A percentile compares a stretch with the other conserved stretches of the same genome.
Conservation (phyloP, 2,797 vertebrate species). For the Miichthys miiuy region DNA sequence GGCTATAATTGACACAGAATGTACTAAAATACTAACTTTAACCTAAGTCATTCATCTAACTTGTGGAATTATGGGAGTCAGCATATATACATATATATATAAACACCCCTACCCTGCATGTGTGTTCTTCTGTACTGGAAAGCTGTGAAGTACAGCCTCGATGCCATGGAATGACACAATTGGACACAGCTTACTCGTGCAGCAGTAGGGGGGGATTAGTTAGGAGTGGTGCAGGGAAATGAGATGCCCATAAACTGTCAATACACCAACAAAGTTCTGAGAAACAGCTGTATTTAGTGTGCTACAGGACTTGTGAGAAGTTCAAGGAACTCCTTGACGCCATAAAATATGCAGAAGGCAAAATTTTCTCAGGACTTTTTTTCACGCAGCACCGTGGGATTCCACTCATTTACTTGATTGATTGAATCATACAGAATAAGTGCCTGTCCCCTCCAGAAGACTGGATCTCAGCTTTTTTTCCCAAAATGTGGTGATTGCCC, state of each 20-base stretch:
- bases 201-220: constrained; percentile 45
- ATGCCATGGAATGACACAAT: constrained; percentile 53
- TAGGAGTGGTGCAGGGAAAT: constrained; percentile 50
- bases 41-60: constrained; percentile 17
- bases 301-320: constrained; percentile 13
- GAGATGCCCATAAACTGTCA: constrained; percentile 67
- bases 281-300: constrained; percentile 36
- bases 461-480: constrained; percentile 38
- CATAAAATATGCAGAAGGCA: constrained; percentile 48
- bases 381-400: constrained; percentile 36
- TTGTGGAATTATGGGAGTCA: constrained; percentile 17
- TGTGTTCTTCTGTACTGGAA: constrained; percentile 40
- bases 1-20: constrained; percentile 22
- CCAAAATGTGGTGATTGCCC: constrained; percentile 47
- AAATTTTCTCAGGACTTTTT: constrained; percentile 23
- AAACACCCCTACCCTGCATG: constrained; percentile 28
- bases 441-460: constrained; percentile 44
- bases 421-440: constrained; percentile 57
- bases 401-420: constrained; percentile 57
- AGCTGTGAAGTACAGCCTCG: constrained; percentile 35
- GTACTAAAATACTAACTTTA: constrained; percentile 11
- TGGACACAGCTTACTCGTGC: constrained; percentile 54
- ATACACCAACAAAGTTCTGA: constrained; percentile 46
- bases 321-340: constrained; percentile 20
- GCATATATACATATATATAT: constrained; percentile 1